A percentile compares a stretch with the other conserved stretches of the same genome.
phyloP scores from a whole-genome alignment of 2,113 vertebrate genomes.

The Seriola quinqueradiata region DNA sequence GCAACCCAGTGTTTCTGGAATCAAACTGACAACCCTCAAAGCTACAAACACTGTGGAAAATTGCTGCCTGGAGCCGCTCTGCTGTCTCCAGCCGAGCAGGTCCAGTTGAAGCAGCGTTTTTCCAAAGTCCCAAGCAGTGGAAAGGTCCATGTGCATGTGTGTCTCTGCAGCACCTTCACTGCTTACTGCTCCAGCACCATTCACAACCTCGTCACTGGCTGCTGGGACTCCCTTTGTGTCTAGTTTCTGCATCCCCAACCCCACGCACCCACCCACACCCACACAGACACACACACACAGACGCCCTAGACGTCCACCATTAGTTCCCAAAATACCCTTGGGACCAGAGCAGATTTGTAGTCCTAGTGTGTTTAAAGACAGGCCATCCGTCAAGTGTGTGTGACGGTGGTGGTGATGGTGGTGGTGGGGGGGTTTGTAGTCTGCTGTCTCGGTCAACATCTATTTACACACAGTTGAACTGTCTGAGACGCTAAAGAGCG shows the following conservation, averaged over 20 bases:
- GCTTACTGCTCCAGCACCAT: constrained; percentile 23
- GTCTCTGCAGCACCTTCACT: constrained; percentile 14
- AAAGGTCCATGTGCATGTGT: constrained; percentile 32
- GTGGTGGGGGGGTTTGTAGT: constrained; percentile 38
- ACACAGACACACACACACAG: constrained; percentile 24
- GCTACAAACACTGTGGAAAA: constrained; percentile 23
- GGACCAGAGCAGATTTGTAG: constrained; percentile 78
- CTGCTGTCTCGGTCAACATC: constrained; percentile 71
- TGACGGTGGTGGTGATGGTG: constrained; percentile 26
- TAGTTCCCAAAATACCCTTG: constrained; percentile 79
- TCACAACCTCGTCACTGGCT: constrained; percentile 54
- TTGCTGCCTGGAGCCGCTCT: background rate
- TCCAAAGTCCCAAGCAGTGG: constrained; percentile 24
- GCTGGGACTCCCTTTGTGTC: constrained; percentile 79
- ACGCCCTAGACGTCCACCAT: constrained; percentile 57
- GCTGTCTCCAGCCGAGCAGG: constrained; percentile 15
- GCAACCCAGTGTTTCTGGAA: constrained; percentile 11
- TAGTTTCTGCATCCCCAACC: constrained; percentile 69
- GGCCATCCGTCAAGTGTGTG: constrained; percentile 73
- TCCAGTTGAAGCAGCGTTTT: constrained; percentile 36
- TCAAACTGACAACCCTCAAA: constrained; percentile 39
- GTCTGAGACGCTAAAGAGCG: constrained; percentile 68
- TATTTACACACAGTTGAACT: constrained; percentile 71
- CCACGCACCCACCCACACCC: constrained; percentile 20
- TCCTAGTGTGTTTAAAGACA: constrained; percentile 74